Percentiles rank a stretch among this genome's conserved stretches.
Evolutionary conservation across 2,888 invertebrate genomes (phyloP).

Genomic region (Aporophyla nigra): DNA sequence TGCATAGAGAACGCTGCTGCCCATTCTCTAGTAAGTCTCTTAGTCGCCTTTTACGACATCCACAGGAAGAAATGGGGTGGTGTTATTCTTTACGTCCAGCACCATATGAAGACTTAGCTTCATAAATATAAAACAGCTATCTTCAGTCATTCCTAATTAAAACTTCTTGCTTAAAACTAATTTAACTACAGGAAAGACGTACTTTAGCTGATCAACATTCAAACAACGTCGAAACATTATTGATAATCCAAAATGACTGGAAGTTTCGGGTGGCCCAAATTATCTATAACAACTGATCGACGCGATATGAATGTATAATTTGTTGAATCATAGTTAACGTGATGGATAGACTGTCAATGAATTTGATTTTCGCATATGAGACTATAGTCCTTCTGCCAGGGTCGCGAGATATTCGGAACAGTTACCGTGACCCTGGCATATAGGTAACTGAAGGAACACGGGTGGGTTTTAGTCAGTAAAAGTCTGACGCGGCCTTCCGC

Average conservation of each 20-base stretch:
- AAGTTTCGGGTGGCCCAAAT: slow-evolving; percentile 64
- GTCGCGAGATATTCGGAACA: too few species aligned
- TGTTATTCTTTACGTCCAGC: too few species aligned
- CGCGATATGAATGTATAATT: slow-evolving; percentile 54
- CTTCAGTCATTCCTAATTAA: slow-evolving; percentile 24
- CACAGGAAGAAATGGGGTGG: too few species aligned
- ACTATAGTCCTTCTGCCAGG: too few species aligned
- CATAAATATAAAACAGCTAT: not conserved
- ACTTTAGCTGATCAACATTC: slow-evolving; percentile 54
- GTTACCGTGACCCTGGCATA: too few species aligned
- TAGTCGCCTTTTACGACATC: too few species aligned
- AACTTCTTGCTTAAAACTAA: slow-evolving; percentile 40
- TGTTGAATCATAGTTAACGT: not conserved
- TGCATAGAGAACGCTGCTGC: too few species aligned
- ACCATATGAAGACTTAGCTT: too few species aligned
- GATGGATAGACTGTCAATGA: slow-evolving; percentile 18
- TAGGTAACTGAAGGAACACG: too few species aligned
- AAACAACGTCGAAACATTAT: slow-evolving; percentile 38
- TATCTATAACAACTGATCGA: slow-evolving; percentile 59
- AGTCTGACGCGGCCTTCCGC: too few species aligned
- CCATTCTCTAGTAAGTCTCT: too few species aligned
- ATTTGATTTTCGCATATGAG: not conserved
- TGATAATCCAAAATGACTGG: slow-evolving; percentile 62
- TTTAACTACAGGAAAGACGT: slow-evolving; percentile 49
- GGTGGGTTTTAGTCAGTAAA: too few species aligned